These are phyloP conservation scores for Heliconius aoede DNA, from an alignment of 2,888 invertebrate species.

Conservation along the genomic window DNA sequence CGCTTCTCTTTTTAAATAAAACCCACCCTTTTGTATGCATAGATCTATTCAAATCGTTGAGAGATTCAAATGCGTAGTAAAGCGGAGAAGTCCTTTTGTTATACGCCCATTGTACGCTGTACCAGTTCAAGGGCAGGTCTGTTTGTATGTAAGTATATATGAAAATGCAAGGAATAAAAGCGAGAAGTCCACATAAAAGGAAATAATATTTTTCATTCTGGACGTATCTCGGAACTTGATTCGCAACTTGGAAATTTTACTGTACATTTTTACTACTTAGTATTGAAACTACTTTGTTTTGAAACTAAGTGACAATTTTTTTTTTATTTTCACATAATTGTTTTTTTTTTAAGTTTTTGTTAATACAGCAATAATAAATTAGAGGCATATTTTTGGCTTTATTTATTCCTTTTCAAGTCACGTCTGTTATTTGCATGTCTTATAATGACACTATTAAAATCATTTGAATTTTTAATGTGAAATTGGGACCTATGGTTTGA, in stretches of 20 bases:
- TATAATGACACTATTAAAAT: too few relatives aligned
- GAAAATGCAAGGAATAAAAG: slow-evolving; percentile 20
- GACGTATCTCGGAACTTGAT: slow-evolving; percentile 6
- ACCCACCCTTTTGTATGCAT: not conserved
- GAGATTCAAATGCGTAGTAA: slow-evolving; percentile 29
- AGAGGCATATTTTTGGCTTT: too few relatives aligned
- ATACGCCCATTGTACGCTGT: slow-evolving; percentile 24
- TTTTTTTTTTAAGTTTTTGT: too few relatives aligned
- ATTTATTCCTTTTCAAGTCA: too few relatives aligned
- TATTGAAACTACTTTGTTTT: not conserved
- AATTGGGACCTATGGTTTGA: too few relatives aligned
- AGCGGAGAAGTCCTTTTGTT: slow-evolving; percentile 24
- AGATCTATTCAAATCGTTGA: slow-evolving; percentile 25
- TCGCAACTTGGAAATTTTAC: not conserved
- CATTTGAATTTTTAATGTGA: too few relatives aligned
- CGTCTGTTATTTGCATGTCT: too few relatives aligned
- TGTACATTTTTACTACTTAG: not conserved
- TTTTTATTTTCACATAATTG: not conserved
- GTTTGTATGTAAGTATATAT: slow-evolving; percentile 12
- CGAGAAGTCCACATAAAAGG: slow-evolving; percentile 5
- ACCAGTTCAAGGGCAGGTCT: slow-evolving; percentile 28
- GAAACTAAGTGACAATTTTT: not conserved
- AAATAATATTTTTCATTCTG: slow-evolving; percentile 12
- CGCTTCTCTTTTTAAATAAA: not conserved
- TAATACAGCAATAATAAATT: too few relatives aligned